Evolutionary conservation across 2,888 invertebrate genomes (phyloP).

Genomic region (Limnephilus rhombicus): DNA sequence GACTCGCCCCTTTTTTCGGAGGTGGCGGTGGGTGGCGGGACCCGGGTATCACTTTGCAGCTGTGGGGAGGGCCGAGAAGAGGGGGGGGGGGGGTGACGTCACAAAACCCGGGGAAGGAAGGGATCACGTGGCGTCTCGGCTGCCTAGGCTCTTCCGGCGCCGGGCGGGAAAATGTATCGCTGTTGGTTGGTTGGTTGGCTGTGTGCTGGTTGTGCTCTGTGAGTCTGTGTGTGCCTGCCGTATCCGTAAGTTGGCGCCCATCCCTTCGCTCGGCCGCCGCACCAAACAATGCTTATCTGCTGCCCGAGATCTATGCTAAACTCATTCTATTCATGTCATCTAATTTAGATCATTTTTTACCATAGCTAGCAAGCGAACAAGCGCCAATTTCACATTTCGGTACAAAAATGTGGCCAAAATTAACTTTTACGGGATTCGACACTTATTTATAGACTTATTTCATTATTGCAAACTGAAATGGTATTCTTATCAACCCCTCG

Average conservation of each 20-base stretch:
- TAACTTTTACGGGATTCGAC: not conserved
- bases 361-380: not conserved
- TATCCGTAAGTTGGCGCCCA: constrained; percentile 15
- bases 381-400: not conserved
- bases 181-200: not conserved
- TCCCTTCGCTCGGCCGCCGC: constrained; percentile 7
- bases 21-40: constrained; percentile 14
- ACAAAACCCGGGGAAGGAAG: not conserved
- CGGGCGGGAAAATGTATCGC: constrained; percentile 35
- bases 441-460: not conserved
- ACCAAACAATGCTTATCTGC: constrained; percentile 30
- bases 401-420: not conserved
- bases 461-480: not conserved
- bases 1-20: not conserved
- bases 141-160: not conserved
- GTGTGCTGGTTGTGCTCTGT: not conserved
- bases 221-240: not conserved
- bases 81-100: constrained; percentile 26
- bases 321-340: constrained; percentile 18
- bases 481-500: not conserved
- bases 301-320: constrained; percentile 15
- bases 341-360: not conserved
- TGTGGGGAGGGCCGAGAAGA: not conserved
- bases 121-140: constrained; percentile 37
- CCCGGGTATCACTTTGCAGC: constrained; percentile 37